Percentiles rank a stretch among this genome's conserved stretches.
Conservation (phyloP, 2,113 vertebrate species). For the Eubucco bourcierii region DNA sequence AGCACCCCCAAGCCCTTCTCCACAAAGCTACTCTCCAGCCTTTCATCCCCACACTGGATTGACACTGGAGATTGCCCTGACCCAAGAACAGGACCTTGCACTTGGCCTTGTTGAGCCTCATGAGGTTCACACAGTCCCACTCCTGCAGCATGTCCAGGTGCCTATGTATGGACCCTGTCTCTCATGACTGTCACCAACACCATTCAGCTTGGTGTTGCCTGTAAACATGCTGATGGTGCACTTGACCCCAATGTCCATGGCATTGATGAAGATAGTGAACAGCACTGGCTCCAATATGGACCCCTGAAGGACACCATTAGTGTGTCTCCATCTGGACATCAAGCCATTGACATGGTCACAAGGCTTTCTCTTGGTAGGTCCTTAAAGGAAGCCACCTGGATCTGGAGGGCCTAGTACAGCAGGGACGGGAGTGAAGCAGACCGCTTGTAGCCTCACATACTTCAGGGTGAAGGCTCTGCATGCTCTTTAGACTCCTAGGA, state of each 20-base stretch:
- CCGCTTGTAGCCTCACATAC: neutral
- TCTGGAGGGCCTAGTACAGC: neutral
- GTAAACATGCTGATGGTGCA: neutral
- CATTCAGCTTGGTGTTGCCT: neutral
- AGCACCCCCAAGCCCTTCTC: no score
- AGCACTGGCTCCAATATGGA: neutral
- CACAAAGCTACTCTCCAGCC: no score
- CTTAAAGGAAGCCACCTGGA: neutral
- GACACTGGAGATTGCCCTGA: no score
- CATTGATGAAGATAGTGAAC: neutral
- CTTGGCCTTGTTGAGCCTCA: neutral
- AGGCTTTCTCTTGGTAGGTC: neutral
- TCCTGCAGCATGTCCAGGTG: neutral
- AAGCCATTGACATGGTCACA: neutral
- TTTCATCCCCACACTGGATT: no score
- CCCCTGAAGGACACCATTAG: neutral
- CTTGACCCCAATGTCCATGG: neutral
- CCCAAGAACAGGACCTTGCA: neutral
- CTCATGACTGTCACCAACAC: neutral
- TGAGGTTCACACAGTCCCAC: neutral
- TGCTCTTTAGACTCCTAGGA: neutral
- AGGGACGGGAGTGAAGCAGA: no score
- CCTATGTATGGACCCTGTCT: neutral
- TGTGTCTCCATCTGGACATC: neutral
- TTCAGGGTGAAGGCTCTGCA: neutral